A percentile compares a stretch with the other conserved stretches of the same genome.
Conservation (phyloP, 2,113 vertebrate species). For the Protomyctophum bolini region DNA sequence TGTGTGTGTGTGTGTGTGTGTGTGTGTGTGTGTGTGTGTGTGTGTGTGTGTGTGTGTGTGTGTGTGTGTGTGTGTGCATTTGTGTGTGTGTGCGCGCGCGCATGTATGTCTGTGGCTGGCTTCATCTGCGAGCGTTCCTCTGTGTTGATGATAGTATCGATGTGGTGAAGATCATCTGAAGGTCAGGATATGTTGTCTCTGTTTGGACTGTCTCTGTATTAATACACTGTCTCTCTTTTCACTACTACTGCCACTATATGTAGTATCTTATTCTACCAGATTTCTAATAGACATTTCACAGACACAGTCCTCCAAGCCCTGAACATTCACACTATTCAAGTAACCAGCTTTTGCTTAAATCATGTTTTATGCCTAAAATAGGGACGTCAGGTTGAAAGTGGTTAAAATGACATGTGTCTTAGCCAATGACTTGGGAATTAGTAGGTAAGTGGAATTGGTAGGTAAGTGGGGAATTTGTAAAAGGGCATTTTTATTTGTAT, state of each 20-base stretch:
- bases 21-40: slow-evolving; percentile 7
- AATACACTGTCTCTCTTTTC: slow-evolving; percentile 49
- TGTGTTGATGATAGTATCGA: slow-evolving; percentile 74
- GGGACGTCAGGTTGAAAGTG: no score
- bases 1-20: slow-evolving; percentile 23
- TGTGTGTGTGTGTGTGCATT: slow-evolving; percentile 4
- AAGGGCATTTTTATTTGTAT: no score
- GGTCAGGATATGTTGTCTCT: slow-evolving; percentile 70
- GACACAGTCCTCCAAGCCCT: background rate
- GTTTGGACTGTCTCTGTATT: slow-evolving; percentile 44
- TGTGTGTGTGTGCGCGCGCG: background rate
- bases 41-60: slow-evolving; percentile 8
- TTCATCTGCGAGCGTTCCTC: slow-evolving; percentile 70
- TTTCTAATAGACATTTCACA: slow-evolving; percentile 16
- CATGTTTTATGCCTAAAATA: no score
- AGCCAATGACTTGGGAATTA: no score
- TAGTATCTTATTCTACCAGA: slow-evolving; percentile 3
- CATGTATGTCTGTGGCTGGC: slow-evolving; percentile 39
- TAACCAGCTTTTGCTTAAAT: no score
- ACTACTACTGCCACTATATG: slow-evolving; percentile 4
- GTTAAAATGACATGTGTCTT: no score
- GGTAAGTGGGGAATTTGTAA: no score
- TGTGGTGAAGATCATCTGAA: slow-evolving; percentile 74
- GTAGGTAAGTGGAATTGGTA: no score
- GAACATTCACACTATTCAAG: no score